These are phyloP conservation scores for Volucella inanis DNA, from an alignment of 2,888 invertebrate genomes.

Conservation along the genomic window DNA sequence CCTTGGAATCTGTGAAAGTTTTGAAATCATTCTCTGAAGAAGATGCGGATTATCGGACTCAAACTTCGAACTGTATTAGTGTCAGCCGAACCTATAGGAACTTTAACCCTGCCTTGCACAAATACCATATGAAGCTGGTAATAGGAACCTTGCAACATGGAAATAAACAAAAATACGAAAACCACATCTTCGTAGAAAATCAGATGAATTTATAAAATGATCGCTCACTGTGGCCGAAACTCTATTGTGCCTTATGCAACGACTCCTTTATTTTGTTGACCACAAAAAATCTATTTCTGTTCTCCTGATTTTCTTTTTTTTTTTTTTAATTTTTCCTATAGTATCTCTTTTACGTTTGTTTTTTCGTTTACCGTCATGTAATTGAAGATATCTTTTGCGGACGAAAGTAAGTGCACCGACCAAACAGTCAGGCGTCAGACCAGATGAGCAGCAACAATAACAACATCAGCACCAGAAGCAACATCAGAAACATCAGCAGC, in stretches of 20 bases:
- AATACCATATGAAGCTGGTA: too few species aligned
- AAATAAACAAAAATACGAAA: neutral
- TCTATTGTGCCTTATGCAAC: constrained; percentile 29
- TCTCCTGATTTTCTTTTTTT: constrained; percentile 3
- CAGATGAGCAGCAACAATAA: constrained; percentile 44
- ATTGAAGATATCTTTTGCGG: constrained; percentile 53
- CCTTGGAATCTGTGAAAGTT: too few species aligned
- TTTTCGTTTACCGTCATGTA: constrained; percentile 11
- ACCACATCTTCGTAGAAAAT: neutral
- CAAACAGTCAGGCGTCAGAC: constrained; percentile 45
- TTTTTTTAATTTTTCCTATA: neutral
- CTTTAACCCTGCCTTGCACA: too few species aligned
- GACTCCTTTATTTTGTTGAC: constrained; percentile 55
- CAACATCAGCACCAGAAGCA: constrained; percentile 6
- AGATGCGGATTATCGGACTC: neutral
- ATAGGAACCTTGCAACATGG: too few species aligned
- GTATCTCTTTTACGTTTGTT: too few species aligned
- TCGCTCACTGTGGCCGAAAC: constrained; percentile 9
- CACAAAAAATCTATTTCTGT: constrained; percentile 62
- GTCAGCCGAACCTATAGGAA: neutral
- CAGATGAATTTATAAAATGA: constrained; percentile 2
- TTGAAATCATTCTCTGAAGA: too few species aligned
- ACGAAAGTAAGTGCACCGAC: constrained; percentile 57
- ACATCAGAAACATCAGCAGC: constrained; percentile 21
- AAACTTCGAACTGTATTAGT: neutral